Evolutionary conservation across 2,797 vertebrate genomes (phyloP).

Genomic region (Danio jaintianensis): DNA sequence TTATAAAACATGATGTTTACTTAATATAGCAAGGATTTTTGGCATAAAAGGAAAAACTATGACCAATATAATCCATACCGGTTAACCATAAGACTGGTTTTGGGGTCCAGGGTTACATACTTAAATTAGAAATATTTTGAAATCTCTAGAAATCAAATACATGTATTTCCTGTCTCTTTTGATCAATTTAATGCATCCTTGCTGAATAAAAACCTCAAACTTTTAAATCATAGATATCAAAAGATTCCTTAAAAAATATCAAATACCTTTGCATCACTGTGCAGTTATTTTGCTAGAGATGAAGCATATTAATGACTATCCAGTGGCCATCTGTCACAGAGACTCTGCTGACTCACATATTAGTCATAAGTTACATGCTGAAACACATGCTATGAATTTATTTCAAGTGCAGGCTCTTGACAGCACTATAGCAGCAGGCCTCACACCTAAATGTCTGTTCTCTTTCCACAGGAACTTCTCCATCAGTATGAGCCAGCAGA

Average conservation of each 20-base stretch:
- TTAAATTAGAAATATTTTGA: too few relatives aligned
- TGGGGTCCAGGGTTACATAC: too few relatives aligned
- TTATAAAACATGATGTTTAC: too few relatives aligned
- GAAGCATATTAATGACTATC: constrained; percentile 39
- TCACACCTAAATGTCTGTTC: constrained; percentile 26
- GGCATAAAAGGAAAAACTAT: too few relatives aligned
- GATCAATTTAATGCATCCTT: neutral
- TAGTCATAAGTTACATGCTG: constrained; percentile 38
- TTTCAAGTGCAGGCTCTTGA: neutral
- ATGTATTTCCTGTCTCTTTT: neutral
- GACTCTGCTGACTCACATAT: constrained; percentile 46
- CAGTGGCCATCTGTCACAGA: constrained; percentile 32
- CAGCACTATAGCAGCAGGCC: neutral
- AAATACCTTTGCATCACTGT: constrained; percentile 20
- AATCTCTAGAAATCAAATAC: neutral
- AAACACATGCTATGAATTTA: constrained; percentile 17
- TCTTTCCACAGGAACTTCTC: constrained; percentile 72
- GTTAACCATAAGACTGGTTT: too few relatives aligned
- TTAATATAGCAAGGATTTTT: too few relatives aligned
- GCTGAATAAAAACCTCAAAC: neutral
- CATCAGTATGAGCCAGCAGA: constrained; percentile 90
- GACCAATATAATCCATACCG: too few relatives aligned
- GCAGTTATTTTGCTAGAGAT: constrained; percentile 16
- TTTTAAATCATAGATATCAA: neutral
- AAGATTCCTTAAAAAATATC: neutral